Conservation (phyloP, 2,888 invertebrate species). For the Eilema sororculum region DNA sequence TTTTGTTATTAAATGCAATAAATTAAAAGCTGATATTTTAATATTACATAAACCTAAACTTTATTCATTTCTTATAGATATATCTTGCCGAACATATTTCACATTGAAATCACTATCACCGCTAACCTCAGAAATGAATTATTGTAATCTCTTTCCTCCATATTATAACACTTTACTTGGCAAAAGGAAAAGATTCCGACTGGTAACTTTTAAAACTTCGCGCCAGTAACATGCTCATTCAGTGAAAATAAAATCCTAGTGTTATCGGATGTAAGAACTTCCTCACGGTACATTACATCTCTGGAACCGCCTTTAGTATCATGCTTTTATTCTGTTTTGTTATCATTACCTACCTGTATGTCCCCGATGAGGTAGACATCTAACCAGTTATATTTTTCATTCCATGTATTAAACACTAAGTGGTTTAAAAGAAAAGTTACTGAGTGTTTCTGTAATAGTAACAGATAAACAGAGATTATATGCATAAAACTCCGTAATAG, state of each 20-base stretch:
- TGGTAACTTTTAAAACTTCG: slow-evolving; percentile 1
- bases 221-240: neutral
- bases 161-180: neutral
- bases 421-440: no score
- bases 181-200: neutral
- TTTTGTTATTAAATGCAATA: no score
- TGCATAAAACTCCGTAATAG: no score
- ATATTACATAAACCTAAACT: no score
- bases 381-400: no score
- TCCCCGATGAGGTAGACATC: neutral
- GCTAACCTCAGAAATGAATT: neutral
- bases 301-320: neutral
- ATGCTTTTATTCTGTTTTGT: neutral
- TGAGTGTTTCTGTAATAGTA: no score
- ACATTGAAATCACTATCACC: neutral
- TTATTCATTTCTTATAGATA: no score
- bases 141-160: slow-evolving; percentile 2
- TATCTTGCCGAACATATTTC: neutral
- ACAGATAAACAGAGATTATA: no score
- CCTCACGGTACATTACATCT: neutral
- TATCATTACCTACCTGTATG: neutral
- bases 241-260: neutral
- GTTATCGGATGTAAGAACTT: slow-evolving; percentile 1
- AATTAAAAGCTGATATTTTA: no score
- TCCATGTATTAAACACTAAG: no score